Percentiles rank a stretch among this genome's conserved stretches.
Evolutionary conservation across 2,113 vertebrate species (phyloP).

Genomic region (Lates calcarifer): DNA sequence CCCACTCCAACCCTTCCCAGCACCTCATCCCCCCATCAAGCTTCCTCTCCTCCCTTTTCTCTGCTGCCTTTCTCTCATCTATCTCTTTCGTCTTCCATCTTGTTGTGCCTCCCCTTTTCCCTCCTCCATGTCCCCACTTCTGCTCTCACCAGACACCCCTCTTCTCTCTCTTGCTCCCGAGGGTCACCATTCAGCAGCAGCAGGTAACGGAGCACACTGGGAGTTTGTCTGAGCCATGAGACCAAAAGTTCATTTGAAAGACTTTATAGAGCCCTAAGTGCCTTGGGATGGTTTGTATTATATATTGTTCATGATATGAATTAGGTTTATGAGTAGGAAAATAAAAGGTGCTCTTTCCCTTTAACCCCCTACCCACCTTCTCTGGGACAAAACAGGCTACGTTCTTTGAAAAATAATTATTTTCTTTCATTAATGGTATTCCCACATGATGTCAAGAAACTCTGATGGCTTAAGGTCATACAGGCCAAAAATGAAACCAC

Average conservation of each 20-base stretch:
- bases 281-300: slow-evolving; percentile 17
- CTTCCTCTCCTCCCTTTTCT: slow-evolving; percentile 26
- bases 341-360: not conserved
- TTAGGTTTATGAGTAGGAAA: not conserved
- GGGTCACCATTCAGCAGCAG: slow-evolving; percentile 42
- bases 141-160: slow-evolving; percentile 40
- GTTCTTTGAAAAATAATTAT: not conserved
- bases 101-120: slow-evolving; percentile 33
- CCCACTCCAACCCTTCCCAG: no score
- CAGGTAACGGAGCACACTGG: slow-evolving; percentile 43
- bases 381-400: not conserved
- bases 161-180: slow-evolving; percentile 33
- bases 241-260: slow-evolving; percentile 45
- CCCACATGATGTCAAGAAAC: not conserved
- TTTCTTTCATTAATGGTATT: not conserved
- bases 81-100: slow-evolving; percentile 53
- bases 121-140: slow-evolving; percentile 13
- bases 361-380: not conserved
- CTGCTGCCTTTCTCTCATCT: slow-evolving; percentile 21
- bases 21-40: slow-evolving; percentile 19
- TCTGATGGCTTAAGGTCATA: not conserved
- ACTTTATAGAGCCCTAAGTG: slow-evolving; percentile 15
- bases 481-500: slow-evolving; percentile 22
- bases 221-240: slow-evolving; percentile 36
- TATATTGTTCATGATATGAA: not conserved